Percentiles rank a stretch among this genome's conserved stretches.
Conservation (phyloP, 1,140 invertebrate genomes). For the Papilio aristodemus region DNA sequence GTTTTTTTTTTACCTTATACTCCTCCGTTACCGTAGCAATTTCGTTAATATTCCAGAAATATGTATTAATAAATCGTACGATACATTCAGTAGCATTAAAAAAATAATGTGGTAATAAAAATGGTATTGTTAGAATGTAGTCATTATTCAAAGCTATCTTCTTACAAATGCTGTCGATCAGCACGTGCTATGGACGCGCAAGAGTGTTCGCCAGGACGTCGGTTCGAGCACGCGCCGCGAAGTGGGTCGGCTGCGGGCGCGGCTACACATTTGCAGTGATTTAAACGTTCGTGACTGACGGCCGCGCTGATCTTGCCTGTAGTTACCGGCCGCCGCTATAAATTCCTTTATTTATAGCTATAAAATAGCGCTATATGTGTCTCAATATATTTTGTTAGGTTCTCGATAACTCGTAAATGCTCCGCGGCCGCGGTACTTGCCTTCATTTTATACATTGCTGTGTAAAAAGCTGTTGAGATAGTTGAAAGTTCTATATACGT, state of each 20-base stretch:
- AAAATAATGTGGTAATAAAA: too few relatives aligned
- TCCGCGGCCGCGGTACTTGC: constrained; percentile 6
- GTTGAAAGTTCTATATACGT: neutral
- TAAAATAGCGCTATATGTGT: constrained; percentile 31
- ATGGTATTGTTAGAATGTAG: neutral
- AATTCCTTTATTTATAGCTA: constrained; percentile 33
- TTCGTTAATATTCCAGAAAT: too few relatives aligned
- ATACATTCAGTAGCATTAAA: too few relatives aligned
- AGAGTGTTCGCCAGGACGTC: constrained; percentile 29
- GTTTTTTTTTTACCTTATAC: too few relatives aligned
- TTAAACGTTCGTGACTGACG: constrained; percentile 42
- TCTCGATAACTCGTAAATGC: constrained; percentile 24
- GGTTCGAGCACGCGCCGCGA: constrained; percentile 52
- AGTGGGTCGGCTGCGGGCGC: constrained; percentile 53
- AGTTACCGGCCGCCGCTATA: constrained; percentile 26
- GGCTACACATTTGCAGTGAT: constrained; percentile 42
- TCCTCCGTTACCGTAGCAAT: too few relatives aligned
- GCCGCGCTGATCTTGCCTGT: constrained; percentile 37
- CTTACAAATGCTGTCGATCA: neutral
- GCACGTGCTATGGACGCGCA: neutral
- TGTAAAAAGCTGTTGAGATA: neutral
- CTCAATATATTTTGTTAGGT: constrained; percentile 22
- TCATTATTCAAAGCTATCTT: neutral
- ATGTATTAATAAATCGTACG: too few relatives aligned
- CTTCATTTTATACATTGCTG: constrained; percentile 8